phyloP scores from a whole-genome alignment of 2,888 invertebrate genomes.

The Philhelius pedissequus region DNA sequence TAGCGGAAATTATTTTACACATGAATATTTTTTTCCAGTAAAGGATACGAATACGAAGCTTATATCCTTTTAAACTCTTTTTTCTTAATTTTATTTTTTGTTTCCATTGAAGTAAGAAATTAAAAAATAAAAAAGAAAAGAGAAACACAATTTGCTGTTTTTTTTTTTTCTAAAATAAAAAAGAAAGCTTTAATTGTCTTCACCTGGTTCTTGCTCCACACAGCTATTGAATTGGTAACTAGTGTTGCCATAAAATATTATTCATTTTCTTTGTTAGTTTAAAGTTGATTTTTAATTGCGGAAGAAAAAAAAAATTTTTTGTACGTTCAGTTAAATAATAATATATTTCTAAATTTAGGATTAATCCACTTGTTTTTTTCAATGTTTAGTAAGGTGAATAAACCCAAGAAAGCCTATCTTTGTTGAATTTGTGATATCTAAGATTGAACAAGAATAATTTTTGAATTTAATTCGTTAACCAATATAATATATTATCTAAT shows the following conservation, averaged over 20 bases:
- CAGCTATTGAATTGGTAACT: background rate
- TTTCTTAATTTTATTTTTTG: background rate
- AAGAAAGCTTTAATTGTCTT: constrained; percentile 1
- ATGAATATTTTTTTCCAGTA: background rate
- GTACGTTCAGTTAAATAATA: too few relatives aligned
- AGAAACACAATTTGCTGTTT: background rate
- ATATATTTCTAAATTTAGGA: too few relatives aligned
- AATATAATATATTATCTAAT: too few relatives aligned
- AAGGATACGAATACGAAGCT: constrained; percentile 1
- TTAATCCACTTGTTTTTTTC: too few relatives aligned
- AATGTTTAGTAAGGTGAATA: too few relatives aligned
- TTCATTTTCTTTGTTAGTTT: too few relatives aligned
- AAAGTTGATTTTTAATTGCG: too few relatives aligned
- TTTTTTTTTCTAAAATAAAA: background rate
- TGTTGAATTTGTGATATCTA: too few relatives aligned
- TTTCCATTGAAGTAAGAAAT: background rate
- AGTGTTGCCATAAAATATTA: background rate
- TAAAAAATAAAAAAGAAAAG: background rate
- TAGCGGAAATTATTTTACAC: background rate
- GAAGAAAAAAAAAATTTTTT: too few relatives aligned
- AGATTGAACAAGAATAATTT: too few relatives aligned
- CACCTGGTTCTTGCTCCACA: background rate
- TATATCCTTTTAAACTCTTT: background rate
- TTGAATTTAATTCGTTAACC: too few relatives aligned
- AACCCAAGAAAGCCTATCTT: too few relatives aligned